Base-by-base conservation (phyloP, 53 echinoderm and acorn worm genomes). In the Temnopleurus reevesii region DNA sequence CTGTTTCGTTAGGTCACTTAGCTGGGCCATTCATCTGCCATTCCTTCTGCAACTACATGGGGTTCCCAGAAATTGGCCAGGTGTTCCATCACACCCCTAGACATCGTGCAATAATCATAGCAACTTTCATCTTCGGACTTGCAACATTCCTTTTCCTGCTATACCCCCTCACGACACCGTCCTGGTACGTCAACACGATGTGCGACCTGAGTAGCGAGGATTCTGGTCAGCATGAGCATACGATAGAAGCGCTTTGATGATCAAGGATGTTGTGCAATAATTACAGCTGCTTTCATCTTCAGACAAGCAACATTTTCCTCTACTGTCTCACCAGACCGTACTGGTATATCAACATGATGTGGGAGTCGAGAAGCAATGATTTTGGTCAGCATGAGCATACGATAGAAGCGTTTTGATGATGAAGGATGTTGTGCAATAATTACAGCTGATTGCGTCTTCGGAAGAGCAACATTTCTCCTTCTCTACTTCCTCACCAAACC, bases 21-120 rank as follows among this genome's bases (percentile, higher is more conserved):
- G 91, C 94, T 66, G 95, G 94, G 76, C 94, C 93, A 27, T 93
- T 95, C 89, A 71, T 98, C 58, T 94, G 93, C 26, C 99, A 98
- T 76, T 91, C 93, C 28, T 98, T 98, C 92, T 98, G 99, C 89
- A 98, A 98, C 82, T 86, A 94, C 77, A 98, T 98, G 96, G 99
- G 99, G 34, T 98, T 98, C 83, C 99, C 99, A n/a, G 99, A 89
- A 27, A 91, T 98, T 76, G 94, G 92, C 19, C 91, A 94, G 46
- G 92, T 98, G 34, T 76, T 91, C 17, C 64, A 86, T 21, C 91
- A 96, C 82, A 64, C 87, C 25, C 91, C 49, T 13, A 31, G 84
- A 33, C 93, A 90, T 45, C 90, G 94, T 86, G 59, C 92, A 54
- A 89, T 94, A 83, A 94, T 98, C 76, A 93, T 92, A 58, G 51